A percentile compares a stretch with the other conserved stretches of the same genome.
Conservation (phyloP, 1,140 invertebrate genomes). For the Venustaconcha ellipsiformis region DNA sequence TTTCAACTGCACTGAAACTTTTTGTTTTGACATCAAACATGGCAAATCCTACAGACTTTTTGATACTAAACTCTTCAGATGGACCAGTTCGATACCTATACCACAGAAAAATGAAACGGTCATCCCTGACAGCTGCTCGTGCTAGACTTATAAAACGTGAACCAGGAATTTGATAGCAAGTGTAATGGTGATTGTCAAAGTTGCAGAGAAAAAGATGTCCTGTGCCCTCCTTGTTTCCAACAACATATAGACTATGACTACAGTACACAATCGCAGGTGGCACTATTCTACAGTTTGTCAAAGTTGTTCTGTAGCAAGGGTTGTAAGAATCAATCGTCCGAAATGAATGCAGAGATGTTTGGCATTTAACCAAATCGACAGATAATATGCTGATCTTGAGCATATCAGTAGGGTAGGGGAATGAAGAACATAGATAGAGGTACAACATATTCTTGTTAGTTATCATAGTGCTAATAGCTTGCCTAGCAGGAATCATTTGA, state of each 20-base stretch:
- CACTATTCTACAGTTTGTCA: constrained; percentile 61
- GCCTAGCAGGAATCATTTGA: constrained; percentile 57
- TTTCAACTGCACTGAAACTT: constrained; percentile 56
- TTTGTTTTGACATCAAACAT: constrained; percentile 64
- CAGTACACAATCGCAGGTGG: constrained; percentile 63
- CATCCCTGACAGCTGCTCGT: constrained; percentile 54
- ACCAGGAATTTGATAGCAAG: constrained; percentile 63
- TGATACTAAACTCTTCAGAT: constrained; percentile 65
- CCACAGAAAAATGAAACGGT: constrained; percentile 62
- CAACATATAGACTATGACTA: constrained; percentile 56
- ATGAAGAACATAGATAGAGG: constrained; percentile 63
- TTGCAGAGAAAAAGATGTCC: constrained; percentile 65
- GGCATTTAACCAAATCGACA: constrained; percentile 55
- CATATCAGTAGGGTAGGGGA: constrained; percentile 66
- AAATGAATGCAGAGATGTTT: constrained; percentile 60
- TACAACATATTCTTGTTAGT: constrained; percentile 56
- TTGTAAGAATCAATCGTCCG: constrained; percentile 60
- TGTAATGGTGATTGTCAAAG: constrained; percentile 58
- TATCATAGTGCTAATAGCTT: constrained; percentile 60
- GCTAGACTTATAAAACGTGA: constrained; percentile 63
- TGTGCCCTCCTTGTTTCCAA: constrained; percentile 63
- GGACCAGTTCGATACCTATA: constrained; percentile 63
- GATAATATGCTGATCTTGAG: constrained; percentile 63
- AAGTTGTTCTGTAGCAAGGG: constrained; percentile 60
- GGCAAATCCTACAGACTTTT: constrained; percentile 65